Evolutionary conservation across 1,140 invertebrate species (phyloP), one percentile per base, ranked within the genome.

Genomic region (Eubasilissa regina): DNA sequence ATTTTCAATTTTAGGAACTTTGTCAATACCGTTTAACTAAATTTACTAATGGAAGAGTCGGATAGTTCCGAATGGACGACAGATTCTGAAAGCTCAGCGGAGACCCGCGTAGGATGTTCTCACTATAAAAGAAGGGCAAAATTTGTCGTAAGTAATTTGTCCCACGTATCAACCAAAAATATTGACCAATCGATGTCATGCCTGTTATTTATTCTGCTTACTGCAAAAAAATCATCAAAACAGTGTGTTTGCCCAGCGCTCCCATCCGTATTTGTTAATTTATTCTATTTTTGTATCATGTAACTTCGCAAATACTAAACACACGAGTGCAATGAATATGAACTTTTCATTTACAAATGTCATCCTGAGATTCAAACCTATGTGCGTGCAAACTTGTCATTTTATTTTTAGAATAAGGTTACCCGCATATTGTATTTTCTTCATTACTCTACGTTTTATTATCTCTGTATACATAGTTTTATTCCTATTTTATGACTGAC

Each of bases 41-140:
- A 55, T 77, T 66, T 53, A 68, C 77, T 58, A 45, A 78, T 78
- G 77, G 77, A 78, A 78, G 51, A 47, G 19, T 47, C 43, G n/a
- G 66, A 78, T 43, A 51, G 17, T 11, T 11, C 48, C n/a, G 25
- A 35, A 35, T 35, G 25, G 25, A 48, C 64, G 48, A 13, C 21
- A 47, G 47, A 60, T 48, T n/a, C 66, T 21, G 77, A 78, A 25
- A 72, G 35, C 15, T 19, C 25, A n/a, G 44, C 43, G n/a, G 66
- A 78, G 60, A 45, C 66, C 84, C 86, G 87, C 21, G 87, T 90
- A 83, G 94, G 94, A 53, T 95, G 94, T 86, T 91, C 92, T 70
- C 94, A 95, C 87, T 95, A 95, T 82, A 94, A 94, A 84, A 91
- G 94, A 84, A 92, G 93, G 84, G 94, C 94, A 4, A 95, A 95